These are phyloP conservation scores for Lithosia quadra DNA, from an alignment of 2,888 invertebrate species.

Conservation along the genomic window DNA sequence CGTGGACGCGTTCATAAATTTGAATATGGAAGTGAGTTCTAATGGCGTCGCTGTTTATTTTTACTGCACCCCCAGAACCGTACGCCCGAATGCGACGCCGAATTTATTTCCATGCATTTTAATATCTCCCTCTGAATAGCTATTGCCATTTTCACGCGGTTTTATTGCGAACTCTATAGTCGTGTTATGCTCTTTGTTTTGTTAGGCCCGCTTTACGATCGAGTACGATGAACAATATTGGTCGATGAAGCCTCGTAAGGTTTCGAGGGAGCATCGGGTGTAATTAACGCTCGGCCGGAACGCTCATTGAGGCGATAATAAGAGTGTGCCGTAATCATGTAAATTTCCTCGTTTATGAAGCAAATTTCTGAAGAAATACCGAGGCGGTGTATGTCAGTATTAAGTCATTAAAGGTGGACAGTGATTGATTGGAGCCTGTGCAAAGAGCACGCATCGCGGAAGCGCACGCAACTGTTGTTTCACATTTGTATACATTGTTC, in stretches of 20 bases:
- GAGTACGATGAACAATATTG: slow-evolving; percentile 74
- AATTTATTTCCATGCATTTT: slow-evolving; percentile 88
- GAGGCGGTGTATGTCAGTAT: slow-evolving; percentile 74
- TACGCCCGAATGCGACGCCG: slow-evolving; percentile 87
- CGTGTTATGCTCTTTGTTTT: slow-evolving; percentile 75
- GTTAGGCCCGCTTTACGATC: slow-evolving; percentile 78
- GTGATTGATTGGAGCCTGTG: slow-evolving; percentile 79
- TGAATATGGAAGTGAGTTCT: slow-evolving; percentile 88
- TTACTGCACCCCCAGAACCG: slow-evolving; percentile 86
- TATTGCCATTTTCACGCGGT: slow-evolving; percentile 86
- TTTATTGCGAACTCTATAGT: slow-evolving; percentile 80
- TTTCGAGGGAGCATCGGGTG: slow-evolving; percentile 65
- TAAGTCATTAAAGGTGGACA: slow-evolving; percentile 82
- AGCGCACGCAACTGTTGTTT: slow-evolving; percentile 72
- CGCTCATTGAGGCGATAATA: slow-evolving; percentile 70
- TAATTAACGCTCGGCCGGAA: slow-evolving; percentile 67
- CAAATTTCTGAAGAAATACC: slow-evolving; percentile 63
- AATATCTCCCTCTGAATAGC: slow-evolving; percentile 87
- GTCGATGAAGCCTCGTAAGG: slow-evolving; percentile 76
- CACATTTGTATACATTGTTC: slow-evolving; percentile 55
- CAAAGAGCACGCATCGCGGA: slow-evolving; percentile 77
- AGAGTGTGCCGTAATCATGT: slow-evolving; percentile 68
- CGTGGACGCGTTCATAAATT: slow-evolving; percentile 85
- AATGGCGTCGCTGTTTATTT: slow-evolving; percentile 88
- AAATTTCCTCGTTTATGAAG: slow-evolving; percentile 74